Base-by-base conservation (phyloP, 2,113 vertebrate species). In the Passer montanus region DNA sequence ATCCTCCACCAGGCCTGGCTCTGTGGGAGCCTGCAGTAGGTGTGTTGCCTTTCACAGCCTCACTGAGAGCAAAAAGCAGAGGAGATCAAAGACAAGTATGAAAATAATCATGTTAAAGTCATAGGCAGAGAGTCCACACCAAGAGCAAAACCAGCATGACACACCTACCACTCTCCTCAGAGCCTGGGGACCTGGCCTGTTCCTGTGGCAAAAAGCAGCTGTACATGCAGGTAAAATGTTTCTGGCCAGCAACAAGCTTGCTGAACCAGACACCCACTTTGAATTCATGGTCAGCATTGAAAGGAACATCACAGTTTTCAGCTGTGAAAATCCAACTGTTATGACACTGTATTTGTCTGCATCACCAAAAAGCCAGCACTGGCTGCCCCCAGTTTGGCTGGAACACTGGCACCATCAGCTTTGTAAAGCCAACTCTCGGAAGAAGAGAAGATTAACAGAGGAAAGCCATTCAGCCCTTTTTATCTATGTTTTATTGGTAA, bases 51-150 rank as follows among this genome's bases (percentile, higher is more conserved):
- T 39, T 50, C 2, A 22, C 58, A 89, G 86, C 53, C 28, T 83
- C 46, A 62, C 46, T 86, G 22, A 19, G 43, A 84, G 81, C 77
- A 70, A 93, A 77, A 30, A 68, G 60, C 80, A 87, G 49, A 93
- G 50, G 56, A 94, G 90, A 96, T 93, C 93, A 95, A 96, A 94
- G 83, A 60, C 80, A 69, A 92, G 72, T 56, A 78, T 27, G 79
- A 93, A 93, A 94, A 90, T 79, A 78, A 87, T 60, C 73, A 87
- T 46, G 86, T 84, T 75, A 60, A 88, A 92, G 85, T 70, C 76
- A 90, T 2, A 90, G 56, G 68, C 72, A 93, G 86, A 26, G 74
- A 93, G 75, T 80, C 67, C 63, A 43, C 1, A 44, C 89, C 7
- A 3, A 72, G 31, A 88, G 76, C 73, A 95, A 93, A 89, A 88